Conservation (phyloP, 1,140 invertebrate species). For the Coenobita brevimanus region DNA sequence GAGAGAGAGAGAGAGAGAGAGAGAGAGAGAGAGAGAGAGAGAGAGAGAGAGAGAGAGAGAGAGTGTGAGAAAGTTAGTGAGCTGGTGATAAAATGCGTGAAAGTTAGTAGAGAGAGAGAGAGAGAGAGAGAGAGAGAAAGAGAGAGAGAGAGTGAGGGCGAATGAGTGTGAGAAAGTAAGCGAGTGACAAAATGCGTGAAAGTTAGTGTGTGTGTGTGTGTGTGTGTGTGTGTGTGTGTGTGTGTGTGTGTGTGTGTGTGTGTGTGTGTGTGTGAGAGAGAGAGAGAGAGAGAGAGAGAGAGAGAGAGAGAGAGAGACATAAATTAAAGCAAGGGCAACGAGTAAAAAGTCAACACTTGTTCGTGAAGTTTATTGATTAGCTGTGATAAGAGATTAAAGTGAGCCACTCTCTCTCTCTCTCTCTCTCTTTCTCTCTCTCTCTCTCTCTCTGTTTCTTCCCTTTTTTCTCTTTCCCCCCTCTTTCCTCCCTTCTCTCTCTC, state of each 20-base stretch:
- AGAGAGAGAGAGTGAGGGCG: too few relatives aligned
- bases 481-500: background rate
- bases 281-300: background rate
- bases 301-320: background rate
- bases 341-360: too few relatives aligned
- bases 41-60: constrained; percentile 20
- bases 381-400: background rate
- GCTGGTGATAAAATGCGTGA: too few relatives aligned
- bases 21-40: constrained; percentile 28
- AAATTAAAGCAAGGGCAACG: too few relatives aligned
- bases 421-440: background rate
- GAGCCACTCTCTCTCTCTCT: background rate
- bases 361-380: too few relatives aligned
- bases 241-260: constrained; percentile 15
- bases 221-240: constrained; percentile 6
- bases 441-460: background rate
- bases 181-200: too few relatives aligned
- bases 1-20: constrained; percentile 3
- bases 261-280: background rate
- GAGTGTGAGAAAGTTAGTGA: background rate
- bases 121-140: too few relatives aligned
- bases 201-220: background rate
- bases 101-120: too few relatives aligned
- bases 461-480: too few relatives aligned
- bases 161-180: too few relatives aligned